Base-by-base conservation (phyloP, 2,113 vertebrate genomes). In the Delphinus delphis region DNA sequence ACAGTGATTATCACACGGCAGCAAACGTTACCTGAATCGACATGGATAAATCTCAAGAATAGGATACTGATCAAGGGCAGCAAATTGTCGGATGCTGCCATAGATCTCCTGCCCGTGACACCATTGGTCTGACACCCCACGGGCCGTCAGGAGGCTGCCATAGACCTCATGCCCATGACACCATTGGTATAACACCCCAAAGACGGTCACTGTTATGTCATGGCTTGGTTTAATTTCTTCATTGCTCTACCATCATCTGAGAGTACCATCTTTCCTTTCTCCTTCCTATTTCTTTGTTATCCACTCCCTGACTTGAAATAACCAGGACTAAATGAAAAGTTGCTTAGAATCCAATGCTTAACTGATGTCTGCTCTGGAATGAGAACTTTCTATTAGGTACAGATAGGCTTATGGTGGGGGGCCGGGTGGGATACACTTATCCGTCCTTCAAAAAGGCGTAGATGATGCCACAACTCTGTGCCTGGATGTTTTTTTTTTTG, bases 171-270 rank as follows among this genome's bases (percentile, higher is more conserved):
- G 0, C 23, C 88, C 23, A 6, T 18, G 21, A 23, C 23, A 15
- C 17, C 0, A 50, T 10, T 3, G 21, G 3, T 0, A 0, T 8
- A 8, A 23, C 44, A 6, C 36, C 44, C 62, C 76, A 5, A 4
- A 5, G 14, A 6, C 1, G 0, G 28, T 6, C 21, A 17, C 44
- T 0, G 3, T 1, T 14, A 20, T 3, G 9, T 6, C 17, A 15
- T 14, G 28, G 41, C 21, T 13, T 0, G 3, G 20, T 6, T 36
- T 28, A 9, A n/a, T 10, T 47, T 60, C 60, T 8, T 55, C 77
- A 7, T 1, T 2, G n/a, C n/a, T 68, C 50, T 58, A 7, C 60
- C 28, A 0, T 31, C 53, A 25, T 55, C 84, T 65, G 60, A 25
- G 88, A 13, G 76, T 36, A 53, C 7, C 41, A 1, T 33, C n/a